Evolutionary conservation across 2,113 vertebrate genomes (phyloP).

Genomic region (Tupaia tana): DNA sequence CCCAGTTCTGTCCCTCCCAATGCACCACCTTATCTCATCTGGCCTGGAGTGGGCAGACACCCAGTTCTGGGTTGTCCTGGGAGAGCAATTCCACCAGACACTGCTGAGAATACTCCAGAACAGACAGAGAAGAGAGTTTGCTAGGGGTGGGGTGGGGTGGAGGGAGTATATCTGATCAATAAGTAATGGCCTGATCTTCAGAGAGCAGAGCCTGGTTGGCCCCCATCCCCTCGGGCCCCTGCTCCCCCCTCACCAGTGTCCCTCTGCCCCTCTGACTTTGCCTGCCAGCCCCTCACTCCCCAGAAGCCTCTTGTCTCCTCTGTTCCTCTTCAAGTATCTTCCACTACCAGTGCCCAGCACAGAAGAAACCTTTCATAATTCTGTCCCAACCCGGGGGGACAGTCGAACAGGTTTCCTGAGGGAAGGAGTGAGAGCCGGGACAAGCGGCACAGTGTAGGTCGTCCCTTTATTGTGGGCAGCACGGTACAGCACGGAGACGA

Average conservation of each 20-base stretch:
- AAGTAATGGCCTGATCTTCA: background rate
- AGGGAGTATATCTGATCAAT: no score
- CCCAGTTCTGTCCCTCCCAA: background rate
- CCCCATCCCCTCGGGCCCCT: background rate
- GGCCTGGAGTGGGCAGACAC: background rate
- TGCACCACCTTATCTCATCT: background rate
- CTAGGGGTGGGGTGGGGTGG: no score
- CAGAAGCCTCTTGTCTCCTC: background rate
- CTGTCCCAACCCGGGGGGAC: no score
- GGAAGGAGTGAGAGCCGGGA: no score
- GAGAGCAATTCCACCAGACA: background rate
- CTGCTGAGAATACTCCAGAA: background rate
- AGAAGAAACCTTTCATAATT: background rate
- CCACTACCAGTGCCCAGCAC: background rate
- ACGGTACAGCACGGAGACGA: no score
- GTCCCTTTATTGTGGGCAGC: no score
- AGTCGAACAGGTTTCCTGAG: no score
- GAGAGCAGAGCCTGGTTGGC: background rate
- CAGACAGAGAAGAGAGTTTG: background rate
- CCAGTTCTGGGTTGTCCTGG: background rate
- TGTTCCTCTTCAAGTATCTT: background rate
- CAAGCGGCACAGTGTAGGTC: no score
- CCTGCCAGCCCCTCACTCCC: background rate
- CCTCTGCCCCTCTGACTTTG: background rate
- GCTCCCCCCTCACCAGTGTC: background rate